phyloP scores from a whole-genome alignment of 2,888 invertebrate genomes.

The Callimorpha dominula region DNA sequence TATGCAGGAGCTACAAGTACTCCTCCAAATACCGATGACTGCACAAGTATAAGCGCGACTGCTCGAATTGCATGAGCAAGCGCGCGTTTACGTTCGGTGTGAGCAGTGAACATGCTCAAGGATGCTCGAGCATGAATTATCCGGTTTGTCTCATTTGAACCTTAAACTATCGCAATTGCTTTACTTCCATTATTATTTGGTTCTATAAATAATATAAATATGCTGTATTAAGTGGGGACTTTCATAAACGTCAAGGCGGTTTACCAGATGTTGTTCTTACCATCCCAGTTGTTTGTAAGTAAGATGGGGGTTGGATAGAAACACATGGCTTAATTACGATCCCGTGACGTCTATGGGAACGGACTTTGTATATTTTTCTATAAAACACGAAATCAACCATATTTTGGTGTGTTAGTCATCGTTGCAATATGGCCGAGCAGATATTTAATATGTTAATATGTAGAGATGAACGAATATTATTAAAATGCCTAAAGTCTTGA shows the following conservation, averaged over 20 bases:
- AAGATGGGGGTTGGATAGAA: slow-evolving; percentile 28
- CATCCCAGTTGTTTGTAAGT: slow-evolving; percentile 25
- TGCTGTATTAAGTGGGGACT: not conserved
- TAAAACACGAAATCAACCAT: slow-evolving; percentile 23
- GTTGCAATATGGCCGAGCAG: not conserved
- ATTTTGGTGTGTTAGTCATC: slow-evolving; percentile 6
- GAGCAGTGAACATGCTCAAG: too few relatives aligned
- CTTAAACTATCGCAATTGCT: not conserved
- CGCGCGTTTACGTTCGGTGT: too few relatives aligned
- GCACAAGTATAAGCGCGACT: too few relatives aligned
- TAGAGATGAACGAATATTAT: too few relatives aligned
- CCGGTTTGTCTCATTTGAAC: not conserved
- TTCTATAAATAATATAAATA: too few relatives aligned
- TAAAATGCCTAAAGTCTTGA: too few relatives aligned
- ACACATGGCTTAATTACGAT: slow-evolving; percentile 60
- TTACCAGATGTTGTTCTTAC: slow-evolving; percentile 28
- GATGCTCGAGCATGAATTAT: too few relatives aligned
- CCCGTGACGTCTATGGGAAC: slow-evolving; percentile 59
- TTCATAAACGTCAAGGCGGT: slow-evolving; percentile 8
- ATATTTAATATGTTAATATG: too few relatives aligned
- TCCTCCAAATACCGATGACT: too few relatives aligned
- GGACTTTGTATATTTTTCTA: slow-evolving; percentile 48
- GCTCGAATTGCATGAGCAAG: too few relatives aligned
- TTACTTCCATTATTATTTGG: not conserved
- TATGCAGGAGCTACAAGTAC: too few relatives aligned